Base-by-base conservation (phyloP, 1,140 invertebrate genomes). In the Mercenaria mercenaria region DNA sequence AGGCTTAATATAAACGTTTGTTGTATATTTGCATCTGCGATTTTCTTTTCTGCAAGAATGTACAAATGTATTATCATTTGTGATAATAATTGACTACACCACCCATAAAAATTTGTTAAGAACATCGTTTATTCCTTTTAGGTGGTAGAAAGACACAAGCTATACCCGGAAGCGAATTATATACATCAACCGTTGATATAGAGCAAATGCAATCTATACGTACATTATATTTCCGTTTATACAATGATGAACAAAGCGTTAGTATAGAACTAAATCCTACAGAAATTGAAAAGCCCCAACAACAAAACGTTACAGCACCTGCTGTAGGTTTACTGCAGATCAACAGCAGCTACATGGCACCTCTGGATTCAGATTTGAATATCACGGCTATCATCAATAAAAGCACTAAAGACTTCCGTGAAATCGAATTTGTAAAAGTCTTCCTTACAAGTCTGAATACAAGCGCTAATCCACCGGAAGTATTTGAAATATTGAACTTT, bases 401-500 rank as follows among this genome's bases (percentile, higher is more conserved):
- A 72, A 37, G 81, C 20, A 29, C 77, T 11, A 13, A 11, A 39
- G 43, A 76, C 20, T 39, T 56, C 2, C 1, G 69, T 52, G 50
- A 74, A 43, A 8, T 76, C 15, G 41, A 2, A 0, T 32, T 37
- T 39, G 69, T 50, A 23, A 69, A 81, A 26, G 56, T 81, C 41
- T 80, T 81, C 29, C 81, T 88, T 52, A 81, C 59, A 32, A 77
- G 86, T 26, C 77, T 88, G 13, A 88, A 88, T 41, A 88, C 77
- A 23, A 79, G 74, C 39, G n/a, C 39, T 26, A 64, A 37, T 20
- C 86, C 86, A 20, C 72, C 72, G 20, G 26, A 61, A 11, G 32
- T 81, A 8, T 88, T 88, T 81, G 86, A 88, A 88, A 88, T 76
- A 50, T 50, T 76, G 47, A 67, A 56, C 50, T 85, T 74, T 74